These are phyloP conservation scores for Lepus timidus DNA, from an alignment of 2,113 vertebrate species.

Conservation along the genomic window DNA sequence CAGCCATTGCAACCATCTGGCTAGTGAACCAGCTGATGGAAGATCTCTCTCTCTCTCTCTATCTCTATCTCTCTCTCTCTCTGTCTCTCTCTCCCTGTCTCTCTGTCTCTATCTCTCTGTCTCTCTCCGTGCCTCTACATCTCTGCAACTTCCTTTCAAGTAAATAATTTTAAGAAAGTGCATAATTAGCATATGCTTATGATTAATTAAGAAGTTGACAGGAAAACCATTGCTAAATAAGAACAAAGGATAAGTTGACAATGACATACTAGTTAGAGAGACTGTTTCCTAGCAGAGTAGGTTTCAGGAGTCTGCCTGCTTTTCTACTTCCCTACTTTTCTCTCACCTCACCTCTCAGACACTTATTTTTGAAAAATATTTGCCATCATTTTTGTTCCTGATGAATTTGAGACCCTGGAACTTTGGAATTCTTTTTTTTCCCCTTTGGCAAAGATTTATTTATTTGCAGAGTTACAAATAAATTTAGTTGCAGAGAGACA, in stretches of 20 bases:
- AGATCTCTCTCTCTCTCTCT: no score
- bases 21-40: no score
- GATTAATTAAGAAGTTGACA: slow-evolving; percentile 75
- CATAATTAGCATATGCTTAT: slow-evolving; percentile 35
- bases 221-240: slow-evolving; percentile 64
- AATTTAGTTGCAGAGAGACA: no score
- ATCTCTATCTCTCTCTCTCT: no score
- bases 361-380: slow-evolving; percentile 58
- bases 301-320: not conserved
- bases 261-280: slow-evolving; percentile 57
- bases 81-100: no score
- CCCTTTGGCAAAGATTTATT: no score
- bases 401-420: not conserved
- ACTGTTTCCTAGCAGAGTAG: not conserved
- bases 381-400: not conserved
- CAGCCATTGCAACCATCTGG: no score
- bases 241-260: not conserved
- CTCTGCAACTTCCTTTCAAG: no score
- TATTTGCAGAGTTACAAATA: no score
- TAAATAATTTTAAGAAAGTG: no score
- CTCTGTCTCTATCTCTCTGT: no score
- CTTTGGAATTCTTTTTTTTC: not conserved
- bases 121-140: no score
- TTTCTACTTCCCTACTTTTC: not conserved
- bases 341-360: not conserved